A percentile compares a stretch with the other conserved stretches of the same genome.
phyloP scores from a whole-genome alignment of 23 tunicate species.

The Trididemnum nubilum region DNA sequence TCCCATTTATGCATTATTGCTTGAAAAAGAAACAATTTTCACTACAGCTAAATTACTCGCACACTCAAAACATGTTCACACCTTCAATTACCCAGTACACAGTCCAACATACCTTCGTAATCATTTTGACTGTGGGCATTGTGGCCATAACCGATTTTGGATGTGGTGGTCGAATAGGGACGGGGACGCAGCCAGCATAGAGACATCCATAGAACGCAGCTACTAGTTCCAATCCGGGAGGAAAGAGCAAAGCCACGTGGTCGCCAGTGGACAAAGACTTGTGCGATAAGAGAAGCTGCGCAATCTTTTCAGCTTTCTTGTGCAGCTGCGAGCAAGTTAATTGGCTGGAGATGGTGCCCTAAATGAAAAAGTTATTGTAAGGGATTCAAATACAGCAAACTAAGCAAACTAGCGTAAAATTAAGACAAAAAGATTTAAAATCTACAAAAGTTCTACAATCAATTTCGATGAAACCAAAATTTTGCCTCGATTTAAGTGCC shows the following conservation, averaged over 20 bases:
- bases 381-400: not conserved
- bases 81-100: no score
- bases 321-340: conserved; percentile 78
- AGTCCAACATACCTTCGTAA: conserved; percentile 64
- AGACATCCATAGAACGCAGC: conserved; percentile 86
- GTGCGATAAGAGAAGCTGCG: conserved; percentile 61
- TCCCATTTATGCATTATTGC: no score
- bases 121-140: conserved; percentile 65
- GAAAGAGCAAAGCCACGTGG: conserved; percentile 72
- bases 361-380: no score
- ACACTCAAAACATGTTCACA: no score
- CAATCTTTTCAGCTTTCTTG: conserved; percentile 81
- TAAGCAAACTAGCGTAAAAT: not conserved
- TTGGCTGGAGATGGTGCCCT: conserved; percentile 59
- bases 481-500: no score
- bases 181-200: conserved; percentile 88
- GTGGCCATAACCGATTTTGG: conserved; percentile 50
- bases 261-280: conserved; percentile 71
- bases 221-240: conserved; percentile 76
- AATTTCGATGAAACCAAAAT: no score
- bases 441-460: no score
- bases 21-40: no score
- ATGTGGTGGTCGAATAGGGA: conserved; percentile 76
- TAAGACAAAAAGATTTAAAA: no score
- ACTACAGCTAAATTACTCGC: no score